These are phyloP conservation scores for Montipora capitata DNA, from an alignment of 92 coral and sea anemone genomes.

Conservation along the genomic window DNA sequence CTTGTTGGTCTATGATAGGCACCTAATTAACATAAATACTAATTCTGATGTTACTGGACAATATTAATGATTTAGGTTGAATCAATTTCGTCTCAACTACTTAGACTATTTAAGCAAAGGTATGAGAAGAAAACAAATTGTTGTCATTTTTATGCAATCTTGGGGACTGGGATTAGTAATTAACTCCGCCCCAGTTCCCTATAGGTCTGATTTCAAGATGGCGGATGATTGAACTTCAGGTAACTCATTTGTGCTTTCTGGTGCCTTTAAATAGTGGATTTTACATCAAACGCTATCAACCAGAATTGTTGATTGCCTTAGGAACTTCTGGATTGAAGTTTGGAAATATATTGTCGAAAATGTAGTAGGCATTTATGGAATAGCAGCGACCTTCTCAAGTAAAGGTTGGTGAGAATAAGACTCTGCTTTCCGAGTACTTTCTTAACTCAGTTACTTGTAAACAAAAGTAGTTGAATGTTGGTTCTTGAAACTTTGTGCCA, in stretches of 20 bases:
- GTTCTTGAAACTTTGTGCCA: constrained; percentile 14
- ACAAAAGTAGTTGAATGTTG: constrained; percentile 5
- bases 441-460: background rate
- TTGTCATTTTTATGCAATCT: constrained; percentile 6
- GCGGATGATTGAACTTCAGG: constrained; percentile 31
- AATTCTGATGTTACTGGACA: constrained; percentile 17
- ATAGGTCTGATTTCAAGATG: constrained; percentile 11
- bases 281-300: constrained; percentile 2
- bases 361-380: background rate
- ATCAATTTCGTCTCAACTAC: constrained; percentile 3
- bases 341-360: constrained; percentile 10
- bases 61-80: constrained; percentile 18
- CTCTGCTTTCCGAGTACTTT: background rate
- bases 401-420: constrained; percentile 9
- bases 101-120: constrained; percentile 23
- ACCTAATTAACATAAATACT: constrained; percentile 32
- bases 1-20: background rate
- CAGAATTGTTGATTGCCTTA: constrained; percentile 20
- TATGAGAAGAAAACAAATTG: constrained; percentile 7
- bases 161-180: constrained; percentile 18
- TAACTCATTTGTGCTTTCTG: constrained; percentile 27
- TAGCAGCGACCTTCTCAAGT: constrained; percentile 21
- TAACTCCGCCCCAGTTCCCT: constrained; percentile 28
- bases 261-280: background rate
- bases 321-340: constrained; percentile 22